phyloP scores from a whole-genome alignment of 2,888 invertebrate species.

The Desoria tigrina region DNA sequence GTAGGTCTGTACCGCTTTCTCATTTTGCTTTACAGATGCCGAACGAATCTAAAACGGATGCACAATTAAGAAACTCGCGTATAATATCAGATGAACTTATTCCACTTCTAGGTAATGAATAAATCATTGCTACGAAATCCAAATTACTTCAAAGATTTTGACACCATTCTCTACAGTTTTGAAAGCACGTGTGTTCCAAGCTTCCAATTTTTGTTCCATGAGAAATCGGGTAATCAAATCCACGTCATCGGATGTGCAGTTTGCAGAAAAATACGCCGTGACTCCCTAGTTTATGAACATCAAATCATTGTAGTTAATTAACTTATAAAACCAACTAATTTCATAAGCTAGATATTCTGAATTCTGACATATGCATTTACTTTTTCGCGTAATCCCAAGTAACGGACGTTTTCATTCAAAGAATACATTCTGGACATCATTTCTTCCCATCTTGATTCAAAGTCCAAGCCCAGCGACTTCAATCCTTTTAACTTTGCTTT shows the following conservation, averaged over 20 bases:
- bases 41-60: slow-evolving; percentile 67
- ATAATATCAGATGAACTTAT: neutral
- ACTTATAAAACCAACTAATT: neutral
- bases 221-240: slow-evolving; percentile 76
- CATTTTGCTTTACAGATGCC: slow-evolving; percentile 67
- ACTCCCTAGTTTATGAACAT: slow-evolving; percentile 65
- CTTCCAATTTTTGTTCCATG: slow-evolving; percentile 75
- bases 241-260: slow-evolving; percentile 78
- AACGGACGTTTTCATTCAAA: slow-evolving; percentile 70
- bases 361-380: slow-evolving; percentile 54
- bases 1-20: slow-evolving; percentile 64
- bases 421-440: slow-evolving; percentile 68
- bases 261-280: slow-evolving; percentile 89
- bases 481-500: slow-evolving; percentile 68
- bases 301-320: neutral
- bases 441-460: slow-evolving; percentile 68
- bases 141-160: slow-evolving; percentile 58
- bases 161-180: slow-evolving; percentile 67
- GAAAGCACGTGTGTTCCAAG: slow-evolving; percentile 85
- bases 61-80: neutral
- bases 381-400: slow-evolving; percentile 72
- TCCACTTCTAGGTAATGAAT: too few relatives aligned
- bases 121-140: too few relatives aligned
- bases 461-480: slow-evolving; percentile 63
- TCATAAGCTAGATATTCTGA: too few relatives aligned